These are phyloP conservation scores for Danio tinwini DNA, from an alignment of 2,797 vertebrate species.

Conservation along the genomic window DNA sequence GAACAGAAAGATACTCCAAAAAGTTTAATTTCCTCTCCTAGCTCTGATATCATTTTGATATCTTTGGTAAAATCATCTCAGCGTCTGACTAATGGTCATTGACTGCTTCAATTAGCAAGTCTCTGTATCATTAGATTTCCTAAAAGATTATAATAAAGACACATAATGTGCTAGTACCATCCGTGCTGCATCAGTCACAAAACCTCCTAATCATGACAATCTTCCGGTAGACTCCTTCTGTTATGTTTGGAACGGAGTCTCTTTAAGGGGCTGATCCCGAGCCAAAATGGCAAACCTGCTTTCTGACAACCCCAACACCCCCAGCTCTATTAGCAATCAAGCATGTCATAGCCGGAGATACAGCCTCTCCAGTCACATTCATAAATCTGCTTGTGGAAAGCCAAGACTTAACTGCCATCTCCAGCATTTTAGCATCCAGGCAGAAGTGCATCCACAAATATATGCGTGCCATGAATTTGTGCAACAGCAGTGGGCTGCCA, in stretches of 20 bases:
- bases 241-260: background rate
- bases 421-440: slow-evolving; percentile 28
- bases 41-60: background rate
- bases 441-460: slow-evolving; percentile 38
- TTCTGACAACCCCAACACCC: slow-evolving; percentile 42
- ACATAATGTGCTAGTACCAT: background rate
- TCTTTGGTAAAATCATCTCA: background rate
- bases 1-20: background rate
- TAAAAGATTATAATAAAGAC: slow-evolving; percentile 6
- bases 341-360: slow-evolving; percentile 64
- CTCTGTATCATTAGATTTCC: slow-evolving; percentile 24
- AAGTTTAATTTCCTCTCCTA: background rate
- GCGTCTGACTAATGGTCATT: background rate
- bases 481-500: background rate
- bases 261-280: slow-evolving; percentile 9
- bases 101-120: slow-evolving; percentile 4
- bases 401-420: slow-evolving; percentile 25
- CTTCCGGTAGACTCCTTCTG: slow-evolving; percentile 1
- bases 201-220: slow-evolving; percentile 14
- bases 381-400: slow-evolving; percentile 67
- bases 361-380: slow-evolving; percentile 65
- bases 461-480: slow-evolving; percentile 22
- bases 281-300: slow-evolving; percentile 5
- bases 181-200: background rate
- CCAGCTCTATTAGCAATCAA: slow-evolving; percentile 54